phyloP scores from a whole-genome alignment of 2,888 invertebrate species.

The Pachymerium ferrugineum region DNA sequence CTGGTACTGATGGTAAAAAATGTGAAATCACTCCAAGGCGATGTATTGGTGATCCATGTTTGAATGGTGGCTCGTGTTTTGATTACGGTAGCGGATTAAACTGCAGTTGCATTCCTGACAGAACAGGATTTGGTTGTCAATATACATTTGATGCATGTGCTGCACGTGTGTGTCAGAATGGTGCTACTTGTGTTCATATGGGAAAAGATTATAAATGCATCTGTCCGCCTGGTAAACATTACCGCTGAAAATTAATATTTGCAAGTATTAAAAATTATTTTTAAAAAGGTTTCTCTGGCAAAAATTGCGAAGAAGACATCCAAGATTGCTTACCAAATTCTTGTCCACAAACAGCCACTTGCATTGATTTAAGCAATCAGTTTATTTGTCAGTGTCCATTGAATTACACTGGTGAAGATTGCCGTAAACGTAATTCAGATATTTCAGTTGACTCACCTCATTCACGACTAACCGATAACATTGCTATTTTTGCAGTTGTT shows the following conservation, averaged over 20 bases:
- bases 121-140: constrained; percentile 82
- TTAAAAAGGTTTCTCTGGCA: constrained; percentile 53
- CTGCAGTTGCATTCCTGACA: constrained; percentile 83
- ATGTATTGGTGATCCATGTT: constrained; percentile 87
- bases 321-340: constrained; percentile 88
- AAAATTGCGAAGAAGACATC: constrained; percentile 85
- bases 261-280: constrained; percentile 9
- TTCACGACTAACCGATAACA: too few species aligned
- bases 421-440: constrained; percentile 80
- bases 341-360: constrained; percentile 87
- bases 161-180: constrained; percentile 81
- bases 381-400: constrained; percentile 97
- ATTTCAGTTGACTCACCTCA: too few species aligned
- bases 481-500: constrained; percentile 66
- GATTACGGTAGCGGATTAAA: constrained; percentile 93
- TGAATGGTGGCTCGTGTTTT: constrained; percentile 92
- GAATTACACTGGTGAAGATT: constrained; percentile 92
- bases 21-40: constrained; percentile 95
- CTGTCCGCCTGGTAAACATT: constrained; percentile 67
- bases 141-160: constrained; percentile 90
- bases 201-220: constrained; percentile 74
- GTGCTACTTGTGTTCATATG: constrained; percentile 82
- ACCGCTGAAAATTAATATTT: not conserved
- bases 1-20: constrained; percentile 92
- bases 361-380: constrained; percentile 81